These are phyloP conservation scores for Eutolmus rufibarbis DNA, from an alignment of 2,888 invertebrate species.

Conservation along the genomic window DNA sequence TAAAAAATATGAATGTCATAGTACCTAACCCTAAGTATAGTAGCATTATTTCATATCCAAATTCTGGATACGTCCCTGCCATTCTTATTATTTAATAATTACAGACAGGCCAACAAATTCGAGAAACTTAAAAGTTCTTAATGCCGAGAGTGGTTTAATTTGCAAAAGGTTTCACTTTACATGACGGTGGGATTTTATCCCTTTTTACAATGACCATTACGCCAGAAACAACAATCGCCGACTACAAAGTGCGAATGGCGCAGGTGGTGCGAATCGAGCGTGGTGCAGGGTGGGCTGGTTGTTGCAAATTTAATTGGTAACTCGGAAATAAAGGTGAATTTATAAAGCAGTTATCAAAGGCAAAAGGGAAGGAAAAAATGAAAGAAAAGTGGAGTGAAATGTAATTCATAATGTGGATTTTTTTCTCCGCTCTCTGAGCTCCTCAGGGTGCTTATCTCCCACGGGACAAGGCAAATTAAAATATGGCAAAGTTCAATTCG, in stretches of 20 bases:
- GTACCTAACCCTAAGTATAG: too few relatives aligned
- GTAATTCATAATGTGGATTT: neutral
- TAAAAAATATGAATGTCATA: too few relatives aligned
- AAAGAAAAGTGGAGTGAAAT: neutral
- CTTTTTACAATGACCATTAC: neutral
- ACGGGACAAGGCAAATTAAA: conserved; percentile 23
- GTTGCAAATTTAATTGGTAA: neutral
- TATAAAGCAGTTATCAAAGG: neutral
- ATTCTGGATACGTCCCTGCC: neutral
- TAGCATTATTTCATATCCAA: too few relatives aligned
- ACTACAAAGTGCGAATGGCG: neutral
- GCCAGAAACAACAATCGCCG: neutral
- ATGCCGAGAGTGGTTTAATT: neutral
- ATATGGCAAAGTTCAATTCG: conserved; percentile 21
- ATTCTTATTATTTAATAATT: neutral
- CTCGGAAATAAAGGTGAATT: neutral
- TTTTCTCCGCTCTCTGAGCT: neutral
- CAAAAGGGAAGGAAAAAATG: neutral
- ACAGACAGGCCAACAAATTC: too few relatives aligned
- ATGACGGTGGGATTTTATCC: neutral
- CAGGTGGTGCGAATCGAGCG: neutral
- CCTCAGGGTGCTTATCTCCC: conserved; percentile 14
- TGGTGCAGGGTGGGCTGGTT: neutral
- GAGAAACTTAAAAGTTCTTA: neutral
- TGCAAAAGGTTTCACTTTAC: neutral